These are phyloP conservation scores for Leptodactylus fallax DNA, from an alignment of 2,797 vertebrate species.

Conservation along the genomic window DNA sequence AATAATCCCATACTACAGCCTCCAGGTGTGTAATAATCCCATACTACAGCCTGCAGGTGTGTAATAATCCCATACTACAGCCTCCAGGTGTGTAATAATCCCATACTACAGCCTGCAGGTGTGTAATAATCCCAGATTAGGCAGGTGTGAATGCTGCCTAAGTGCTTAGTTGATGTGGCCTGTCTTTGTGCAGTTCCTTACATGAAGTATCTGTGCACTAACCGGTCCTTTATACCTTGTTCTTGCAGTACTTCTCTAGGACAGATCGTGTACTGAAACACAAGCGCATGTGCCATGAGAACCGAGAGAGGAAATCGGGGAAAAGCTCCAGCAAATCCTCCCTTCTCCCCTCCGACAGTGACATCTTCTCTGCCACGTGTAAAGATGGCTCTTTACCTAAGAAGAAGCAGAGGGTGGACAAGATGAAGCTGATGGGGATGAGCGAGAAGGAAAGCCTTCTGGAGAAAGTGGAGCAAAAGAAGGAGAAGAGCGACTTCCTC, in stretches of 20 bases:
- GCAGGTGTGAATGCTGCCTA: too few species aligned
- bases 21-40: background rate
- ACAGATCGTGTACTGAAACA: conserved; percentile 98
- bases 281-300: conserved; percentile 99
- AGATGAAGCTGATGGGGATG: conserved; percentile 74
- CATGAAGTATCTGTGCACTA: background rate
- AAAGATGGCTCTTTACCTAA: conserved; percentile 94
- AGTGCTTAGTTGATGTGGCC: too few species aligned
- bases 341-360: conserved; percentile 82
- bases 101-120: background rate
- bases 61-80: background rate
- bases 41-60: background rate
- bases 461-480: conserved; percentile 86
- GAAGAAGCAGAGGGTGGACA: conserved; percentile 91
- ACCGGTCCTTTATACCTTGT: background rate
- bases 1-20: background rate
- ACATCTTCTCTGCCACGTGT: conserved; percentile 81
- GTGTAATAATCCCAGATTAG: background rate
- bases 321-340: conserved; percentile 88
- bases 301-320: conserved; percentile 89
- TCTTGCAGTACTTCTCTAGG: conserved; percentile 93
- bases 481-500: conserved; percentile 86
- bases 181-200: background rate
- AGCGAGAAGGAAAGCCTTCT: conserved; percentile 76
- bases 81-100: background rate